Conservation (phyloP, 2,797 vertebrate genomes). For the Peromyscus eremicus region DNA sequence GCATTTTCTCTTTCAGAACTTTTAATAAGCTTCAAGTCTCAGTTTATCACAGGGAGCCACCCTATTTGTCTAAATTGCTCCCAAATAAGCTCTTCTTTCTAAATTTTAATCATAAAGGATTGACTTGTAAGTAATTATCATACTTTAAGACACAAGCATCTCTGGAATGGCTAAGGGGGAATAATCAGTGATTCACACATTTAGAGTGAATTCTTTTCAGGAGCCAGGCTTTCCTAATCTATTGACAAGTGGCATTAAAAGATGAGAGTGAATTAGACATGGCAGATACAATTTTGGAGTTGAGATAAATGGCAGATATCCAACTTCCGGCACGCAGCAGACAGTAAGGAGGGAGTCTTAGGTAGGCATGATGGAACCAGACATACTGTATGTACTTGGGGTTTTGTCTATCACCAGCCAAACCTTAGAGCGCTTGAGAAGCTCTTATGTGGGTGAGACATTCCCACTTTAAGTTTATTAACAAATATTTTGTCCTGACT, state of each 20-base stretch:
- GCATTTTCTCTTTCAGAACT: neutral
- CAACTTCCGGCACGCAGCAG: neutral
- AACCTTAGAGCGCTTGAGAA: neutral
- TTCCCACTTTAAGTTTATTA: neutral
- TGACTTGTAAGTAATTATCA: neutral
- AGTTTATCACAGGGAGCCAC: neutral
- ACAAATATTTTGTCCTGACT: neutral
- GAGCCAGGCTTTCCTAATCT: neutral
- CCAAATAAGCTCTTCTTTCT: neutral
- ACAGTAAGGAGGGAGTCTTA: neutral
- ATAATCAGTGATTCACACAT: neutral
- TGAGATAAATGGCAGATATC: neutral
- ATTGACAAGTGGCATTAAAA: neutral
- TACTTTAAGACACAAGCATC: neutral
- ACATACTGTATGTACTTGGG: neutral
- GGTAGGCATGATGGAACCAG: neutral
- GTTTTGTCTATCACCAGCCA: neutral
- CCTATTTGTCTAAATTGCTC: neutral
- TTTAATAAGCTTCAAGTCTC: neutral
- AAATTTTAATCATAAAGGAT: neutral
- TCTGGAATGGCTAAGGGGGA: neutral
- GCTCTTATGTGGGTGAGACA: neutral
- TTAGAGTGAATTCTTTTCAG: constrained; percentile 4
- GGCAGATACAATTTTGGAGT: neutral
- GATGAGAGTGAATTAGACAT: neutral